Conservation (phyloP, 2,113 vertebrate species). For the Misgurnus mizolepis region DNA sequence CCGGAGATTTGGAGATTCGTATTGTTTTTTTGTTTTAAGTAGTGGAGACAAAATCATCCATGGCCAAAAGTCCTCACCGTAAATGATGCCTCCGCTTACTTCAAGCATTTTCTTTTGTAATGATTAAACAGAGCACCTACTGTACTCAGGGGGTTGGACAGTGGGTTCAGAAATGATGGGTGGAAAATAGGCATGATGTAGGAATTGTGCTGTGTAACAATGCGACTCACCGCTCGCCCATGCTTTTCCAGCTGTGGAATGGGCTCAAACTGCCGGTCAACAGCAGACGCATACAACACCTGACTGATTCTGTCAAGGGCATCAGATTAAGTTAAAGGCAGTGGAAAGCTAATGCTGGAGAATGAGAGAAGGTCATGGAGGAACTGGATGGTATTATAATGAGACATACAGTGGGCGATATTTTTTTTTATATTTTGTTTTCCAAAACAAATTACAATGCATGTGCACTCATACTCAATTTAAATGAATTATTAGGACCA, state of each 20-base stretch:
- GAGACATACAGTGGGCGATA: neutral
- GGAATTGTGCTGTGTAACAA: constrained; percentile 43
- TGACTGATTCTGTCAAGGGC: constrained; percentile 39
- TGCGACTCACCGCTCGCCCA: constrained; percentile 21
- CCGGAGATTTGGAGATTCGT: too few species aligned
- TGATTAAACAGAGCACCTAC: neutral
- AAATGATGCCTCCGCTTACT: neutral
- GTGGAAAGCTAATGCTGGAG: constrained; percentile 16
- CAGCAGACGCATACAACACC: constrained; percentile 20
- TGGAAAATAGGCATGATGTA: constrained; percentile 13
- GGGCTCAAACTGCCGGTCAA: constrained; percentile 1
- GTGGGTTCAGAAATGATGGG: constrained; percentile 19
- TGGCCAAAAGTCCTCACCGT: too few species aligned
- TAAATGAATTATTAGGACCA: too few species aligned
- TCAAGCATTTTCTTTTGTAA: constrained; percentile 6
- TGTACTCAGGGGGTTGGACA: constrained; percentile 12
- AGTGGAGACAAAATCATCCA: too few species aligned
- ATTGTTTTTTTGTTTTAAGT: too few species aligned
- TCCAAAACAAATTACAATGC: neutral
- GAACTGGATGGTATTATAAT: constrained; percentile 24
- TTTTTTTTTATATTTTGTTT: constrained; percentile 8
- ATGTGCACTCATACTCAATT: too few species aligned
- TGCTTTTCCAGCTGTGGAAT: constrained; percentile 26
- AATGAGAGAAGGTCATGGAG: neutral
- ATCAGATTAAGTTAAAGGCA: constrained; percentile 35